A percentile compares a stretch with the other conserved stretches of the same genome.
phyloP scores from a whole-genome alignment of 2,113 vertebrate genomes.

The Andinoacara biseriatus region DNA sequence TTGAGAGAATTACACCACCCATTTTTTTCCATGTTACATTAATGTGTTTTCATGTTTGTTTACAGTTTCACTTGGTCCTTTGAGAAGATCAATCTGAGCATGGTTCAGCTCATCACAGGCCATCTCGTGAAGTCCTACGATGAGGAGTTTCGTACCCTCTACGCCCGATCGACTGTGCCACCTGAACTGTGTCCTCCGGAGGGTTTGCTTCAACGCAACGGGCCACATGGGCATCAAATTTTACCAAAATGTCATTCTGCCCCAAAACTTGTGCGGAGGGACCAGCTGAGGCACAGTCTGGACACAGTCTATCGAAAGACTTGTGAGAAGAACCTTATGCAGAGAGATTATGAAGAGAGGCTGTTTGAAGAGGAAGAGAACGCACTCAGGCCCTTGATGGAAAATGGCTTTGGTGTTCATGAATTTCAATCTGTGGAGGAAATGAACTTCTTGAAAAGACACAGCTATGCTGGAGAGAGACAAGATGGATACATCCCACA shows the following conservation, averaged over 20 bases:
- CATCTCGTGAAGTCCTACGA: constrained; percentile 93
- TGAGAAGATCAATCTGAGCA: constrained; percentile 96
- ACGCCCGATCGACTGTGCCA: constrained; percentile 88
- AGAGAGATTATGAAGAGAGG: constrained; percentile 75
- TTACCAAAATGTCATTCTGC: constrained; percentile 81
- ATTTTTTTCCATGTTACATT: not conserved
- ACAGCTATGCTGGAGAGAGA: constrained; percentile 94
- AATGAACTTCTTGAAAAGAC: constrained; percentile 88
- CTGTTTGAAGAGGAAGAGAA: constrained; percentile 72
- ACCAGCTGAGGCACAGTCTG: constrained; percentile 84
- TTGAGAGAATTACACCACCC: not conserved
- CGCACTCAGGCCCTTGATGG: constrained; percentile 70
- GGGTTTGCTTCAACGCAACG: constrained; percentile 72
- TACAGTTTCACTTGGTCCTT: constrained; percentile 95
- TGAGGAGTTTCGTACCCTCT: constrained; percentile 95
- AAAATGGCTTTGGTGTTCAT: constrained; percentile 76
- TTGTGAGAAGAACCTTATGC: constrained; percentile 77
- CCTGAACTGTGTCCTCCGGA: constrained; percentile 74
- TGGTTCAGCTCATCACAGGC: constrained; percentile 95
- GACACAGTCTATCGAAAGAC: constrained; percentile 84
- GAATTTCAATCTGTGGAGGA: constrained; percentile 80
- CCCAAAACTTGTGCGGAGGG: constrained; percentile 80
- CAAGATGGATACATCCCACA: constrained; percentile 82
- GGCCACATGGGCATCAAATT: constrained; percentile 77
- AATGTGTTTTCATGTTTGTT: constrained; percentile 24